phyloP scores from a whole-genome alignment of 2,113 vertebrate species.

The Cepphus grylle region DNA sequence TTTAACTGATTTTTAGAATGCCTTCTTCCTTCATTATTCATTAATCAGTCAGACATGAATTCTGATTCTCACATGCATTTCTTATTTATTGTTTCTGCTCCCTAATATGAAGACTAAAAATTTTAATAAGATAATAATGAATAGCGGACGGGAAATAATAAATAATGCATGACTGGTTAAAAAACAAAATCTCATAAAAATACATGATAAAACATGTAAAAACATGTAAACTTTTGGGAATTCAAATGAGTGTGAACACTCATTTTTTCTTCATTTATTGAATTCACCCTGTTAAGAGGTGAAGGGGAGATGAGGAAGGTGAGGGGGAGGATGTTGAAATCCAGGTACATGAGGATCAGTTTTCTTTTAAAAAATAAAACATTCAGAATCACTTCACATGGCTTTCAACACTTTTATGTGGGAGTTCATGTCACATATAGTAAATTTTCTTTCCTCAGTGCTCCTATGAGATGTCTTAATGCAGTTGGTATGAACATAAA shows the following conservation, averaged over 20 bases:
- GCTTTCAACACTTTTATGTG: neutral
- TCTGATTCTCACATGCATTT: neutral
- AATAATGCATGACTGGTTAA: neutral
- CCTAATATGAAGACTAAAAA: neutral
- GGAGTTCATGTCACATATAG: neutral
- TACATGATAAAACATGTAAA: neutral
- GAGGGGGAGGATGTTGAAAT: neutral
- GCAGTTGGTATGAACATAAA: neutral
- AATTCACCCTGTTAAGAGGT: neutral
- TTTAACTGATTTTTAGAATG: neutral
- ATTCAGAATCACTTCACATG: neutral
- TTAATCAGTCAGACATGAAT: slow-evolving; percentile 8
- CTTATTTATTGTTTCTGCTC: slow-evolving; percentile 39
- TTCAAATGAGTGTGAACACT: neutral
- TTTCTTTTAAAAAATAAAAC: neutral
- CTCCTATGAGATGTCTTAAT: neutral
- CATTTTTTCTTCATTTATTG: neutral
- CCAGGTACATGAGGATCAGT: neutral
- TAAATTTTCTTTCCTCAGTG: neutral
- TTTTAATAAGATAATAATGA: slow-evolving; percentile 36
- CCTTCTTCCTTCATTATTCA: neutral
- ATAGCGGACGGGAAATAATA: neutral
- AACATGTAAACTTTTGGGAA: too few relatives aligned
- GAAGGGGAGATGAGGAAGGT: neutral
- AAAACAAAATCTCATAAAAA: neutral